These are phyloP conservation scores for Synodontis membranacea DNA, from an alignment of 2,113 vertebrate genomes.

Conservation along the genomic window DNA sequence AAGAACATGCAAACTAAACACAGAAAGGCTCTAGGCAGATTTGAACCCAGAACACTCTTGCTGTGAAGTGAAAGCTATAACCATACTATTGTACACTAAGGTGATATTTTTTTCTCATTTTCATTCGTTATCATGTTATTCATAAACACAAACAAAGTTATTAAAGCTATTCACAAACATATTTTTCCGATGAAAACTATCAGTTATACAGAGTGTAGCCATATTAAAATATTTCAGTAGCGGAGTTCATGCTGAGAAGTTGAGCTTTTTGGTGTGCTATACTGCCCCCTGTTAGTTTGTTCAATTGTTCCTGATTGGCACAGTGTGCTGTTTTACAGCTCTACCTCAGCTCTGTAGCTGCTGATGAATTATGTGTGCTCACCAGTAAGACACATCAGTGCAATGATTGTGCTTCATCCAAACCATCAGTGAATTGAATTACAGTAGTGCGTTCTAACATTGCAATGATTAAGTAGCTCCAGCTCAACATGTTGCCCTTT, in stretches of 20 bases:
- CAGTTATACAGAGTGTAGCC: not conserved
- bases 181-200: not conserved
- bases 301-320: not conserved
- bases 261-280: not conserved
- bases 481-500: not conserved
- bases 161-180: not conserved
- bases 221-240: not conserved
- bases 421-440: not conserved
- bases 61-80: no score
- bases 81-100: not conserved
- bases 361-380: not conserved
- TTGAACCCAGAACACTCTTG: no score
- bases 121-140: no score
- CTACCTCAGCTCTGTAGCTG: not conserved
- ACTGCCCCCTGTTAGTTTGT: conserved; percentile 31
- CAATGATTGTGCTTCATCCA: not conserved
- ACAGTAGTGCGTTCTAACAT: not conserved
- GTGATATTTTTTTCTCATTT: not conserved
- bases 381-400: not conserved
- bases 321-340: conserved; percentile 43
- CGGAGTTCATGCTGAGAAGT: not conserved
- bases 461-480: not conserved
- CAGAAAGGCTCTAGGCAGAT: no score
- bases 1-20: no score
- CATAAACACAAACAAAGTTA: no score